Evolutionary conservation across 2,113 vertebrate genomes (phyloP), one percentile per base, ranked within the genome.

Genomic region (Plecotus auritus): DNA sequence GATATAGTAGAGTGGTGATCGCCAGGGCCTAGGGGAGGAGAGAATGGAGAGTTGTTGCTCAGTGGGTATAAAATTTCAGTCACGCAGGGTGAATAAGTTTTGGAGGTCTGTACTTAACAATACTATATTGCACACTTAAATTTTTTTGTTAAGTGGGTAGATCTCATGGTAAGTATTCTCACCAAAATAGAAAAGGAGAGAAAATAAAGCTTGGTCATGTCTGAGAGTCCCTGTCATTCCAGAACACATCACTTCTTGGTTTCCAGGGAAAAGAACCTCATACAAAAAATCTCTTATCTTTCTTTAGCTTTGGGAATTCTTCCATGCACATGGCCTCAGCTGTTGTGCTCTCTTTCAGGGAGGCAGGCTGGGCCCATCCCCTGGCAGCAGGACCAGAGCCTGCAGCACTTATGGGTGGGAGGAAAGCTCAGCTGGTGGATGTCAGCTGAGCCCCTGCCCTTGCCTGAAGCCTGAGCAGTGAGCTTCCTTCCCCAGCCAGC

Each of bases 401-500:
- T 96, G 96, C 91, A 94, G 92, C 28, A 42, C 92, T 92, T 91
- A 94, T 69, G 54, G 87, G 96, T 37, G 96, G 97, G 96, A 97
- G 97, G 97, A 94, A 95, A 93, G 89, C 96, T 97, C 92, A 94
- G 97, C 94, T 93, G 85, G 9, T 82, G 51, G 37, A 97, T 85
- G 85, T 94, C 96, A 35, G 91, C 97, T 85, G 84, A 89, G 97
- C 95, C 93, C 90, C 89, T 66, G 54, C 94, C 97, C 96, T 35
- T 45, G 96, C 51, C 69, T 47, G 92, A 97, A 96, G 97, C 98
- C 95, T 78, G 82, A 98, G 97, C 94, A 42, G 30, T 10, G 93
- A 93, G 96, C 92, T 95, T 98, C 97, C 82, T 96, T 98, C 97
- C 85, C 97, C 97, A 97, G 98, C 98, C 94, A 97, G 97, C 95